phyloP scores from a whole-genome alignment of 1,140 invertebrate species.

The Acromyrmex charruanus region DNA sequence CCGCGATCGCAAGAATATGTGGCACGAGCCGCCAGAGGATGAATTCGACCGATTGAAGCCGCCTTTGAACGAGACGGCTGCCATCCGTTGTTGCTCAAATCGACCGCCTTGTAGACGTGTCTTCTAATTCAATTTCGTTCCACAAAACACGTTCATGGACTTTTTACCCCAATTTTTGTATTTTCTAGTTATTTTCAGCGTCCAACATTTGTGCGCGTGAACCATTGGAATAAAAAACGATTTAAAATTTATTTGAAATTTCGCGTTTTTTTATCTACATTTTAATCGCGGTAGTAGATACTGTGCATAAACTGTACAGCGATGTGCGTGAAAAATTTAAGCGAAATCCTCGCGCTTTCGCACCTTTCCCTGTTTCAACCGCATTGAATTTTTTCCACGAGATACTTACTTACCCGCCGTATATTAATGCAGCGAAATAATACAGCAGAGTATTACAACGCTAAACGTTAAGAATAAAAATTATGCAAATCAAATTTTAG shows the following conservation, averaged over 20 bases:
- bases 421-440: slow-evolving; percentile 30
- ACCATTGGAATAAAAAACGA: slow-evolving; percentile 13
- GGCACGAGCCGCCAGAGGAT: slow-evolving; percentile 33
- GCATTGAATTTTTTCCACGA: not conserved
- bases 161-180: slow-evolving; percentile 25
- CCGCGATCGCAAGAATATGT: slow-evolving; percentile 43
- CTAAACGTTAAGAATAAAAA: slow-evolving; percentile 60
- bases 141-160: not conserved
- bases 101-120: slow-evolving; percentile 63
- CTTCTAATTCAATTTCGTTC: slow-evolving; percentile 53
- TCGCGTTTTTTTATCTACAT: not conserved
- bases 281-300: slow-evolving; percentile 3
- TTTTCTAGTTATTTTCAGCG: slow-evolving; percentile 50
- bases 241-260: slow-evolving; percentile 31
- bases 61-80: slow-evolving; percentile 54
- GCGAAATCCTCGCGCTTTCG: not conserved
- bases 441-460: slow-evolving; percentile 36
- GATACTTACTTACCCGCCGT: not conserved
- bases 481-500: slow-evolving; percentile 56
- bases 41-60: slow-evolving; percentile 55
- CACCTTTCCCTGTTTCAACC: not conserved
- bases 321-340: slow-evolving; percentile 7
- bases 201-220: not conserved
- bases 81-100: slow-evolving; percentile 44
- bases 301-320: too few species aligned